These are phyloP conservation scores for Leptobrachium ailaonicum DNA, from an alignment of 2,113 vertebrate species.

Conservation along the genomic window DNA sequence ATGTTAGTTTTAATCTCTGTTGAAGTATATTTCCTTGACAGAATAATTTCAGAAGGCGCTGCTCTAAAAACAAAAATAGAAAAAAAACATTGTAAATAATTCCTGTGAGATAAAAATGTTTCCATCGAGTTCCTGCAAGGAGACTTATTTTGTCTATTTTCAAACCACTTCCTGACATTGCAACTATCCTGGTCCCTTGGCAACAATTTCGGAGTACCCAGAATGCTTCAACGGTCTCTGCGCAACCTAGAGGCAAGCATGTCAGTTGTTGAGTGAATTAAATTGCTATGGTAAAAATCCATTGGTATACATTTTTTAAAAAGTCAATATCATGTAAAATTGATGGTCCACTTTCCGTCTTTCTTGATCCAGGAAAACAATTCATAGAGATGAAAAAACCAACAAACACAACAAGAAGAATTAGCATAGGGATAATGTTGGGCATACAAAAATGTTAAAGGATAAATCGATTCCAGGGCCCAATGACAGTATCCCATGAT, in stretches of 20 bases:
- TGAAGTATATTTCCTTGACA: no score
- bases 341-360: no score
- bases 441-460: constrained; percentile 13
- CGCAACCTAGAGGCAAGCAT: not conserved
- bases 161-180: constrained; percentile 44
- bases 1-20: no score
- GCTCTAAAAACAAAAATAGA: constrained; percentile 24
- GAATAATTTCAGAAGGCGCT: not conserved
- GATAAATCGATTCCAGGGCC: not conserved
- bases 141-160: constrained; percentile 44
- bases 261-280: not conserved
- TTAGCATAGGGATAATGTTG: no score
- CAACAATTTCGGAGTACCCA: constrained; percentile 29
- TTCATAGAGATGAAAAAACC: no score
- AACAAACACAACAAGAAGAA: no score
- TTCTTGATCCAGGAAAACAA: no score
- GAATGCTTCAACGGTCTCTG: constrained; percentile 15
- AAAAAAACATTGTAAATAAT: constrained; percentile 46
- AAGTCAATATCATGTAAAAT: no score
- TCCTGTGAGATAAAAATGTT: constrained; percentile 43
- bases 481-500: no score
- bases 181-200: constrained; percentile 38
- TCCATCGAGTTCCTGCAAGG: constrained; percentile 44
- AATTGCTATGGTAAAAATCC: no score
- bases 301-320: no score